A percentile compares a stretch with the other conserved stretches of the same genome.
These are phyloP conservation scores for Pterostichus niger DNA, from an alignment of 2,888 invertebrate genomes.

Conservation along the genomic window DNA sequence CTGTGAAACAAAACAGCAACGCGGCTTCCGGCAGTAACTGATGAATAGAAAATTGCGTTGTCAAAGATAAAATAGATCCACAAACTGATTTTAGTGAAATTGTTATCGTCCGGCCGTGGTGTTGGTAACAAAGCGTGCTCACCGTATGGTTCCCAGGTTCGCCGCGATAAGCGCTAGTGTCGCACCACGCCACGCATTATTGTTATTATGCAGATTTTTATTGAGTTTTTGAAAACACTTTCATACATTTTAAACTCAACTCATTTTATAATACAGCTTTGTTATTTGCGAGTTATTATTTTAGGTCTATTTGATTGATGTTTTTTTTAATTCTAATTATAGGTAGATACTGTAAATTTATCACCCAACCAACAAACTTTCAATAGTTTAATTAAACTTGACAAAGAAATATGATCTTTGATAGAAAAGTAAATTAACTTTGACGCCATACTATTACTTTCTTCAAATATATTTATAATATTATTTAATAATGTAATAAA, in stretches of 20 bases:
- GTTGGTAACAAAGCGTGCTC: constrained; percentile 41
- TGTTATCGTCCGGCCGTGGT: constrained; percentile 62
- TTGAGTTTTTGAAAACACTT: constrained; percentile 53
- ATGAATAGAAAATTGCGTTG: constrained; percentile 67
- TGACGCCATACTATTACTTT: too few species aligned
- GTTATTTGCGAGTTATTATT: constrained; percentile 37
- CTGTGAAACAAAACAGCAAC: constrained; percentile 65
- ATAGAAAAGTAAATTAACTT: too few species aligned
- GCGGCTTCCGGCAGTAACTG: constrained; percentile 65
- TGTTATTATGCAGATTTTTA: constrained; percentile 64
- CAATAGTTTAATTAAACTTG: too few species aligned
- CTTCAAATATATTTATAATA: too few species aligned
- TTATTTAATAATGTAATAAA: too few species aligned
- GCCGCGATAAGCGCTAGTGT: constrained; percentile 23
- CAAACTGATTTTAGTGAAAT: constrained; percentile 66
- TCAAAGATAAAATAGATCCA: constrained; percentile 66
- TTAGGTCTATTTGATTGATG: constrained; percentile 36
- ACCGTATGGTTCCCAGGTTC: constrained; percentile 14
- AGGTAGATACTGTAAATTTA: constrained; percentile 1
- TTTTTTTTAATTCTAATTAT: constrained; percentile 27
- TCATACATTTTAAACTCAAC: constrained; percentile 41
- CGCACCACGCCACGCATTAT: constrained; percentile 47
- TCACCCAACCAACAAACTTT: not conserved
- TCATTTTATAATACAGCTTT: constrained; percentile 43
- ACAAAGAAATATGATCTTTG: too few species aligned